phyloP scores from a whole-genome alignment of 2,888 invertebrate genomes.

The Agrypnus murinus region DNA sequence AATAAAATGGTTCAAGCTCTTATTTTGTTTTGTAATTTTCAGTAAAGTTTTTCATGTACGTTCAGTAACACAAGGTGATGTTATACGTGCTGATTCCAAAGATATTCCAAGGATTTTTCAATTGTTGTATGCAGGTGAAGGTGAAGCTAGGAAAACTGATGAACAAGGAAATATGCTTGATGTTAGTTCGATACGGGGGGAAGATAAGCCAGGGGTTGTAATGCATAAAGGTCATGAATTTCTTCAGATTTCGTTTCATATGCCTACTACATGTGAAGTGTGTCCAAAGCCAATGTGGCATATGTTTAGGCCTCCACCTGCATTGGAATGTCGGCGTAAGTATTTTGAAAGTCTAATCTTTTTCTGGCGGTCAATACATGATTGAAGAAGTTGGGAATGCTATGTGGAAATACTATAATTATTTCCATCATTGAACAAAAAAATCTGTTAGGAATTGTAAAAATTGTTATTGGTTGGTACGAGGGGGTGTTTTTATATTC shows the following conservation, averaged over 20 bases:
- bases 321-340: slow-evolving; percentile 96
- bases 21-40: slow-evolving; percentile 63
- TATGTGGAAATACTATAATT: no score
- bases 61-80: slow-evolving; percentile 98
- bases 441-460: no score
- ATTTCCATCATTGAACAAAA: no score
- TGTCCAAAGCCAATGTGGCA: slow-evolving; percentile 98
- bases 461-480: no score
- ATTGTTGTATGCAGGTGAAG: slow-evolving; percentile 97
- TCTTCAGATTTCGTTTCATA: slow-evolving; percentile 96
- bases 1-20: not conserved
- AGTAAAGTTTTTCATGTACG: slow-evolving; percentile 99
- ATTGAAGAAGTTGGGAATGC: no score
- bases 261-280: slow-evolving; percentile 98
- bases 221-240: slow-evolving; percentile 96
- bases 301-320: slow-evolving; percentile 98
- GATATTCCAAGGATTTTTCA: slow-evolving; percentile 99
- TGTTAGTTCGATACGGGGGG: slow-evolving; percentile 73
- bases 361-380: not conserved
- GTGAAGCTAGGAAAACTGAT: slow-evolving; percentile 89
- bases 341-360: no score
- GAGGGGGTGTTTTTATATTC: no score
- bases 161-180: slow-evolving; percentile 73
- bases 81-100: slow-evolving; percentile 98
- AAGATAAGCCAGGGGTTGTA: slow-evolving; percentile 78